Evolutionary conservation across 2,888 invertebrate genomes (phyloP).

Genomic region (Meloe dianella): DNA sequence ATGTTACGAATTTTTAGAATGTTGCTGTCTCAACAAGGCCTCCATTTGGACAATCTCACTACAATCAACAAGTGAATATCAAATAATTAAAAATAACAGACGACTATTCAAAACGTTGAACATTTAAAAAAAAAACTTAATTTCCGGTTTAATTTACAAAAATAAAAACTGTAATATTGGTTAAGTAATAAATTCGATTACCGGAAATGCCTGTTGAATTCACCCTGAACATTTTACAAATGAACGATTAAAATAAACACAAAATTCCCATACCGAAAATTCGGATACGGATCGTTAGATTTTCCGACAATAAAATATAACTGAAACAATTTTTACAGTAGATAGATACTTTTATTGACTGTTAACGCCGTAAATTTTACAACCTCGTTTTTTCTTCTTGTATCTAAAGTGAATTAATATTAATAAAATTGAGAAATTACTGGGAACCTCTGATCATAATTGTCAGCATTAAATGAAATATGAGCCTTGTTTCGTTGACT

Average conservation of each 20-base stretch:
- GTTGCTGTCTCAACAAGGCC: slow-evolving; percentile 18
- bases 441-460: slow-evolving; percentile 1
- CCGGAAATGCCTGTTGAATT: slow-evolving; percentile 54
- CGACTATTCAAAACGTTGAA: slow-evolving; percentile 35
- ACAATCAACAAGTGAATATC: background rate
- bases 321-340: background rate
- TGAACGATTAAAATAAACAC: slow-evolving; percentile 40
- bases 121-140: slow-evolving; percentile 37
- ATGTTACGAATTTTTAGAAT: slow-evolving; percentile 35
- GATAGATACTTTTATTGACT: background rate
- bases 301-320: background rate
- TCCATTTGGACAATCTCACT: background rate
- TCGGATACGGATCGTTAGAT: slow-evolving; percentile 31
- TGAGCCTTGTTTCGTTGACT: slow-evolving; percentile 4
- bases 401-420: background rate
- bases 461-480: background rate
- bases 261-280: slow-evolving; percentile 41
- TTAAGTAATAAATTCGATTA: slow-evolving; percentile 49
- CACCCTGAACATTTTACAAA: slow-evolving; percentile 43
- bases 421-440: background rate
- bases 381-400: background rate
- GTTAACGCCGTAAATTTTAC: too few relatives aligned
- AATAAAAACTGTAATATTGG: background rate
- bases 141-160: slow-evolving; percentile 45
- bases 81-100: slow-evolving; percentile 7